phyloP scores from a whole-genome alignment of 2,888 invertebrate genomes.

The Agapostemon virescens region DNA sequence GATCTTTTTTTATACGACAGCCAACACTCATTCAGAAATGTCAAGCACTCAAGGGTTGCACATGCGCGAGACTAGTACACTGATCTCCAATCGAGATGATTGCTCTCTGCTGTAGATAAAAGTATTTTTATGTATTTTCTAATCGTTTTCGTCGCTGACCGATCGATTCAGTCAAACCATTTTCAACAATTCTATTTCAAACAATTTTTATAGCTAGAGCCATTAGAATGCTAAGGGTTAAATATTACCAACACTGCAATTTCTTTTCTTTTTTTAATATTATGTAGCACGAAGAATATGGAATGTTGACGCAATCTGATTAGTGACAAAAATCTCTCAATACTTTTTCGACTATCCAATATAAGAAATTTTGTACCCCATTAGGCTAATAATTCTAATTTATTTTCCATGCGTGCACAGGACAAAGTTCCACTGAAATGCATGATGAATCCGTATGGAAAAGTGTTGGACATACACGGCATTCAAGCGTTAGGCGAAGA shows the following conservation, averaged over 20 bases:
- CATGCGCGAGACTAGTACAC: conserved; percentile 10
- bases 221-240: too few species aligned
- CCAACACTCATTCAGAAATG: conserved; percentile 13
- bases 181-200: background rate
- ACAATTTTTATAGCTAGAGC: too few species aligned
- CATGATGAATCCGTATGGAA: conserved; percentile 89
- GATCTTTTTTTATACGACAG: conserved; percentile 16
- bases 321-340: too few species aligned
- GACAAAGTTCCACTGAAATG: conserved; percentile 85
- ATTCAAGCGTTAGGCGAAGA: conserved; percentile 84
- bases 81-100: background rate
- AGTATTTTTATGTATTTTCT: background rate
- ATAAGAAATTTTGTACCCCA: too few species aligned
- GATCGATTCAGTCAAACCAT: background rate
- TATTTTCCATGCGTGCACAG: conserved; percentile 45
- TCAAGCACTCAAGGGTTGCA: conserved; percentile 18
- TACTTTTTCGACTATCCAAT: too few species aligned
- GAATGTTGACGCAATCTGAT: too few species aligned
- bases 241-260: too few species aligned
- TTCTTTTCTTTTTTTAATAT: too few species aligned
- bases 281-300: too few species aligned
- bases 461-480: conserved; percentile 86
- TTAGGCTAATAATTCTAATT: background rate
- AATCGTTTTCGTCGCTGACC: background rate
- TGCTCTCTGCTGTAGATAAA: conserved; percentile 1